Evolutionary conservation across 2,113 vertebrate genomes (phyloP).

Genomic region (Zosterops hypoxanthus): DNA sequence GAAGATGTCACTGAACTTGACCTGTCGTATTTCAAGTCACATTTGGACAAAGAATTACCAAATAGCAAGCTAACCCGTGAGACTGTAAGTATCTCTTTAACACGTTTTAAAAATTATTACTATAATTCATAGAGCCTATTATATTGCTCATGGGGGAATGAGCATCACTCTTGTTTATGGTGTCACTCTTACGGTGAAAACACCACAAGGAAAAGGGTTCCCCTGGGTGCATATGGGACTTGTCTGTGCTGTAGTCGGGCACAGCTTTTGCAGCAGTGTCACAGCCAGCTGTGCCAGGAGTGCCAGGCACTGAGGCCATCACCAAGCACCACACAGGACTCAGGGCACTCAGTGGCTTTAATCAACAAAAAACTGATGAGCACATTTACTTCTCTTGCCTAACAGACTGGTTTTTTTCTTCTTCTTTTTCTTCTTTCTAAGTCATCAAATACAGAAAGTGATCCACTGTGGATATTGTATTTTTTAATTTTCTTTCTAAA

Average conservation of each 20-base stretch:
- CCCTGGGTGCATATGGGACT: no score
- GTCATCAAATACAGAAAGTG: background rate
- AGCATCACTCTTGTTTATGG: background rate
- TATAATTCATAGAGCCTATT: background rate
- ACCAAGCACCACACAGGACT: accelerated
- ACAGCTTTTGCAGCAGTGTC: background rate
- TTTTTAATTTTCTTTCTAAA: background rate
- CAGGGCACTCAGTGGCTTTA: background rate
- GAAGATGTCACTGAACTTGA: slow-evolving; percentile 42
- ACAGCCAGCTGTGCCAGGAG: background rate
- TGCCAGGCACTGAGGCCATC: background rate
- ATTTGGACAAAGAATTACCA: slow-evolving; percentile 43
- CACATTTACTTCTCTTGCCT: background rate
- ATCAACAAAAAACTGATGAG: background rate
- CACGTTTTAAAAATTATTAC: accelerated
- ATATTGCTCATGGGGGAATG: background rate
- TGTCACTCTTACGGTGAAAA: background rate
- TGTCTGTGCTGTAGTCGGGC: background rate
- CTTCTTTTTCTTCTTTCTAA: background rate
- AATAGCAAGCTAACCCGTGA: slow-evolving; percentile 51
- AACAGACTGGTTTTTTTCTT: background rate
- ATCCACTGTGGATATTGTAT: background rate
- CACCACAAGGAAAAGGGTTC: background rate
- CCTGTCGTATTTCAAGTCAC: slow-evolving; percentile 55
- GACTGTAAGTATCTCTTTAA: slow-evolving; percentile 14